Evolutionary conservation across 2,113 vertebrate genomes (phyloP), one percentile per base, ranked within the genome.

Genomic region (Hipposideros armiger): DNA sequence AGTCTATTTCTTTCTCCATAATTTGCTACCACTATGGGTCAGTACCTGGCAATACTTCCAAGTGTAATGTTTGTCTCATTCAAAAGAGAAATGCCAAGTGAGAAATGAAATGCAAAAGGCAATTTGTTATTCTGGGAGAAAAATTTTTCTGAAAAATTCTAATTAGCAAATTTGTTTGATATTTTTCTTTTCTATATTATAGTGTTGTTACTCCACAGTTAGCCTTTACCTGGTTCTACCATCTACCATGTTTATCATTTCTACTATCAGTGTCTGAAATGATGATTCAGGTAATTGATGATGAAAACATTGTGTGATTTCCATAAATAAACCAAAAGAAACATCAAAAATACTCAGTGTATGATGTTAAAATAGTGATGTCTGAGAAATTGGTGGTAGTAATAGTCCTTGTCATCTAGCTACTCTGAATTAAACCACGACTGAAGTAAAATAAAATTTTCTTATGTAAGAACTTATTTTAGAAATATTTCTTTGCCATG

Each of bases 271-370:
- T 24, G 4, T 66, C 66, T 78, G 62, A 76, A 94, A 73, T 77
- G n/a, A 80, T 60, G 28, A 72, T 11, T 52, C n/a, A 82, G 77
- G 17, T 40, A n/a, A 64, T 2, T 22, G 14, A 60, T 76, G 92
- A 96, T 69, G 58, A 86, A 96, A 86, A 87, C 40, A 76, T 36
- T 70, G 30, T 80, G 11, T 19, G 15, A 74, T 88, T 84, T 84
- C 89, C 36, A 93, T 17, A 73, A 77, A 47, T 10, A 87, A 78
- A 80, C 30, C n/a, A 67, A 74, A 90, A 50, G 56, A 69, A 32
- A 47, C 42, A 80, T 74, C 11, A 85, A 80, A 84, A 93, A 81
- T 81, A 8, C 20, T 81, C 36, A 82, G 32, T 30, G 72, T 70
- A 28, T 93, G 45, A 60, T 78, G 26, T 54, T 89, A 92, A 89